Conservation (phyloP, 1,140 invertebrate species). For the Dreissena polymorpha region DNA sequence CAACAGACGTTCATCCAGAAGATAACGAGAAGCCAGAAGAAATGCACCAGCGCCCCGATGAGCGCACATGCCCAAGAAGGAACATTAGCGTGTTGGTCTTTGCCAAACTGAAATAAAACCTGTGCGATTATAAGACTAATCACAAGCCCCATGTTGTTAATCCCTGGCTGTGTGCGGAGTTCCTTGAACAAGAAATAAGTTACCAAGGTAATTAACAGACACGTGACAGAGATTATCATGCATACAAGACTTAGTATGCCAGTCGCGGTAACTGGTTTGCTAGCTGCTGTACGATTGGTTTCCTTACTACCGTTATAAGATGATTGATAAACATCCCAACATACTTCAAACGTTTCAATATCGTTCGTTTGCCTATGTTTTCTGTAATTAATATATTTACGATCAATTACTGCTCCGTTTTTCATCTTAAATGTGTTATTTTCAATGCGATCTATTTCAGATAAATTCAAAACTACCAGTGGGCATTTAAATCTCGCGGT, state of each 20-base stretch:
- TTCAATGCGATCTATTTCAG: not conserved
- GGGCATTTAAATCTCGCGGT: conserved; percentile 4
- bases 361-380: too few relatives aligned
- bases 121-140: conserved; percentile 77
- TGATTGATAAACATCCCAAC: not conserved
- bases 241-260: conserved; percentile 65
- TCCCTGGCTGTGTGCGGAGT: conserved; percentile 79
- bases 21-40: conserved; percentile 94
- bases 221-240: conserved; percentile 76
- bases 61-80: conserved; percentile 69
- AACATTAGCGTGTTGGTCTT: conserved; percentile 1
- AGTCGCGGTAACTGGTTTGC: not conserved
- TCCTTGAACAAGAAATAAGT: conserved; percentile 76
- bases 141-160: conserved; percentile 78
- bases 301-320: not conserved
- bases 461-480: not conserved
- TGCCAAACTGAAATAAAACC: conserved; percentile 78
- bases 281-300: not conserved
- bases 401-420: not conserved
- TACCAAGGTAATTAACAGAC: conserved; percentile 76
- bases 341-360: conserved; percentile 1
- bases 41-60: conserved; percentile 90
- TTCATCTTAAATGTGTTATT: not conserved
- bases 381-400: not conserved
- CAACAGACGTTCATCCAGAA: conserved; percentile 98